Conservation (phyloP, 37 sponge, comb jelly and placozoan species). For the Mnemiopsis leidyi region DNA sequence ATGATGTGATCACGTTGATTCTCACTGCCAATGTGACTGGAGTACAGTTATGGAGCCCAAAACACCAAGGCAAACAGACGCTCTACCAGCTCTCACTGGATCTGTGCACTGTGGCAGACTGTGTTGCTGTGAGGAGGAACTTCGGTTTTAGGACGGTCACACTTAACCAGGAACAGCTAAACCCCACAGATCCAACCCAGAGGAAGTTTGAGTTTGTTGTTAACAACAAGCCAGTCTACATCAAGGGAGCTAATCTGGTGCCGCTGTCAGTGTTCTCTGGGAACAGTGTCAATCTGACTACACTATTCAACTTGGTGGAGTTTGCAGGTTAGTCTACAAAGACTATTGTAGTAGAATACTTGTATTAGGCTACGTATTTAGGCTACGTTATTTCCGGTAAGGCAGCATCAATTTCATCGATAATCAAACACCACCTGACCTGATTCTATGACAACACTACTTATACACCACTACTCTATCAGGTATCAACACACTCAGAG, state of each 20-base stretch:
- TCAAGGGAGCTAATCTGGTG: constrained; percentile 90
- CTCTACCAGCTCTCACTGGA: background rate
- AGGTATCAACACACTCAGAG: background rate
- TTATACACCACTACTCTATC: background rate
- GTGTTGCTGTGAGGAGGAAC: background rate
- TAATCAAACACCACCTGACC: too few species aligned
- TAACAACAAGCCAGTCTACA: constrained; percentile 73
- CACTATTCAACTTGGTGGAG: background rate
- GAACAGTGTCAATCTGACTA: background rate
- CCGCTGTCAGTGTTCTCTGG: constrained; percentile 80
- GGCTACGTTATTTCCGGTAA: too few species aligned
- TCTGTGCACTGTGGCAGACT: background rate
- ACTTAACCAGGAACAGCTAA: background rate
- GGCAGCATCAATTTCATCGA: too few species aligned
- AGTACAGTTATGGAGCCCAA: background rate
- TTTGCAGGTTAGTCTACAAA: too few species aligned
- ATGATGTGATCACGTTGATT: background rate
- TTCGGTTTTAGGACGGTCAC: constrained; percentile 11
- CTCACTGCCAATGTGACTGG: background rate
- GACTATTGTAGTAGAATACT: too few species aligned
- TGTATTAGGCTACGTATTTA: too few species aligned
- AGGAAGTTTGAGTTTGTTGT: constrained; percentile 16
- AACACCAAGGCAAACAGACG: background rate
- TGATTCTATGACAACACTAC: too few species aligned
- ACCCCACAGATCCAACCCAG: background rate